These are phyloP conservation scores for Papilio polytes DNA, from an alignment of 1,140 invertebrate genomes.

Conservation along the genomic window DNA sequence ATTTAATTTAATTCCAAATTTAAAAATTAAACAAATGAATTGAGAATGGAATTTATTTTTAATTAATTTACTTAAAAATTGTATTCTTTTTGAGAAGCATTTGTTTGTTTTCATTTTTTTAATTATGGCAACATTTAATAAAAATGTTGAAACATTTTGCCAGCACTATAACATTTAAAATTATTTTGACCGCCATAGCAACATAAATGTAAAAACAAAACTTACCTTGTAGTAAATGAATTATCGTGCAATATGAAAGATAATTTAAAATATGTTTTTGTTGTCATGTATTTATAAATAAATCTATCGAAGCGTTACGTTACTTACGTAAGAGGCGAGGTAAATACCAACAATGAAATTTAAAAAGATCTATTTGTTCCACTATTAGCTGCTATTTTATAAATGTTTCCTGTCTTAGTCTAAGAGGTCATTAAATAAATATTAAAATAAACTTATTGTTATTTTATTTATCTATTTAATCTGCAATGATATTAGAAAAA, in stretches of 20 bases:
- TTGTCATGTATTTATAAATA: background rate
- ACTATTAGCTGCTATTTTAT: constrained; percentile 79
- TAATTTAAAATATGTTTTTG: constrained; percentile 15
- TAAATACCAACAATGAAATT: constrained; percentile 47
- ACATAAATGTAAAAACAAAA: background rate
- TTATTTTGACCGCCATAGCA: background rate
- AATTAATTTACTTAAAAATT: no score
- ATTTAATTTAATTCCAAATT: no score
- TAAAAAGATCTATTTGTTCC: constrained; percentile 69
- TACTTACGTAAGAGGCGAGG: constrained; percentile 48
- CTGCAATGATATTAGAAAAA: background rate
- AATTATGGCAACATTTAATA: no score
- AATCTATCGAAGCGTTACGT: background rate
- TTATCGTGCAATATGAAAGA: constrained; percentile 15
- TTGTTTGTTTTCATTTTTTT: no score
- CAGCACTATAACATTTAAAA: no score
- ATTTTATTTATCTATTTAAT: constrained; percentile 35
- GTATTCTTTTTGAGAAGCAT: no score
- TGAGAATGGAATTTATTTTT: no score
- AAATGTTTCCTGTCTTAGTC: constrained; percentile 78
- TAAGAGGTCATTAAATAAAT: constrained; percentile 77
- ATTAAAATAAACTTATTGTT: constrained; percentile 56
- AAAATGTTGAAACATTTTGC: no score
- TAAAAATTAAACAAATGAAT: no score
- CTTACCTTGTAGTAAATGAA: background rate